Percentiles rank a stretch among this genome's conserved stretches.
Conservation (phyloP, 2,888 invertebrate genomes). For the Eurytoma californica region DNA sequence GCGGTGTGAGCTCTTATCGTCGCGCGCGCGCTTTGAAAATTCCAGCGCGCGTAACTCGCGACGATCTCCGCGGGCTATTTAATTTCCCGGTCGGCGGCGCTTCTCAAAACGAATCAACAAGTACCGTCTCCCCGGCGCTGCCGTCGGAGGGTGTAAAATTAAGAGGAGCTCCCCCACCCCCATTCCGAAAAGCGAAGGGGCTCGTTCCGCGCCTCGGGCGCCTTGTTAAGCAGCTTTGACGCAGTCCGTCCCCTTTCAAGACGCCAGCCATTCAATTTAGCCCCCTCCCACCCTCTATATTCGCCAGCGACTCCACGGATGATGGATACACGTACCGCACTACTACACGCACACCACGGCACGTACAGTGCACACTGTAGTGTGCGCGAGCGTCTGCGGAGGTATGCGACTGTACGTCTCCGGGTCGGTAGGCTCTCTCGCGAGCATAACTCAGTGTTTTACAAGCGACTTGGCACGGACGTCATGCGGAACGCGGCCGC, state of each 20-base stretch:
- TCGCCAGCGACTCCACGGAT: not conserved
- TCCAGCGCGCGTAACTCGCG: no score
- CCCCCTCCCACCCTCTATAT: not conserved
- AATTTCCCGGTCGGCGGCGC: constrained; percentile 6
- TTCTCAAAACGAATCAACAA: constrained; percentile 42
- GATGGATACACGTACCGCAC: not conserved
- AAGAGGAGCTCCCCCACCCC: not conserved
- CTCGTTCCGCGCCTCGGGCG: not conserved
- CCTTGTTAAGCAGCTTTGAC: not conserved
- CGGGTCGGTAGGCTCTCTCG: constrained; percentile 3
- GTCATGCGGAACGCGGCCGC: constrained; percentile 39
- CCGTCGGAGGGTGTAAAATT: not conserved
- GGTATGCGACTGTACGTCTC: no score
- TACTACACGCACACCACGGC: not conserved
- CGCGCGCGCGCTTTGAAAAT: no score
- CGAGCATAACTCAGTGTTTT: constrained; percentile 37
- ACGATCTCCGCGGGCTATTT: not conserved
- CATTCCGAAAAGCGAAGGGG: no score
- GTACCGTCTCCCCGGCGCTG: not conserved
- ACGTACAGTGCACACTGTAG: no score
- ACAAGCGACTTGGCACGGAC: constrained; percentile 51
- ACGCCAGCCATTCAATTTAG: no score
- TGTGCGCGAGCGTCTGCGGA: not conserved
- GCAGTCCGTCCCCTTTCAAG: not conserved
- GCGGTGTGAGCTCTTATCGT: not conserved